Base-by-base conservation (phyloP, 2,113 vertebrate species). In the Solea senegalensis region DNA sequence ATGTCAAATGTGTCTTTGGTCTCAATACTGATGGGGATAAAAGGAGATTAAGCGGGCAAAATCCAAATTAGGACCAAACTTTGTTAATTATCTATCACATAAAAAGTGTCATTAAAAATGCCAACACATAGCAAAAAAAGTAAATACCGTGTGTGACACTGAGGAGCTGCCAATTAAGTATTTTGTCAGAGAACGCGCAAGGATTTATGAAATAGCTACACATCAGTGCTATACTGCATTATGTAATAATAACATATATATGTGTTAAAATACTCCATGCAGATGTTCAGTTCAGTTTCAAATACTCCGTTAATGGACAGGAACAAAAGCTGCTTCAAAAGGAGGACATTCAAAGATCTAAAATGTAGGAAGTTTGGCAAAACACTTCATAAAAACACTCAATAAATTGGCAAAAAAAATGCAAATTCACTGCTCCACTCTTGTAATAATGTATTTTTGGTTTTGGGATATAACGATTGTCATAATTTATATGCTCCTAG, bases 31-130 rank as follows among this genome's bases (percentile, higher is more conserved):
- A 34, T 34, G 34, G 34, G 34, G 34, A 34, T 34, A 6, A 34
- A 34, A 34, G 34, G 34, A 34, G 34, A 34, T 34, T 34, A 34
- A 34, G 34, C 21, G 34, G 34, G 34, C 5, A 2, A 34, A 4
- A 4, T 34, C 34, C 34, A 34, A 34, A 34, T 34, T 34, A 34
- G 34, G 34, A 34, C 34, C 34, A 67, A 81, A 71, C 40, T 71
- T 44, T 44, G 44, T 69, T 65, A 74, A 69, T 64, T 68, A 63
- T 61, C 40, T 73, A 13, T 65, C 69, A 65, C 39, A 59, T 72
- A 58, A 76, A 21, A 76, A 15, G 10, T 40, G 41, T 44, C 21
- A 53, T 69, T 58, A 52, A 56, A 56, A 21, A 62, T 49, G 9
- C 60, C 21, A 21, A 64, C 78, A 71, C 57, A 57, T 16, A 68